Base-by-base conservation (phyloP, 2,888 invertebrate species). In the Parapristionchus giblindavisi region DNA sequence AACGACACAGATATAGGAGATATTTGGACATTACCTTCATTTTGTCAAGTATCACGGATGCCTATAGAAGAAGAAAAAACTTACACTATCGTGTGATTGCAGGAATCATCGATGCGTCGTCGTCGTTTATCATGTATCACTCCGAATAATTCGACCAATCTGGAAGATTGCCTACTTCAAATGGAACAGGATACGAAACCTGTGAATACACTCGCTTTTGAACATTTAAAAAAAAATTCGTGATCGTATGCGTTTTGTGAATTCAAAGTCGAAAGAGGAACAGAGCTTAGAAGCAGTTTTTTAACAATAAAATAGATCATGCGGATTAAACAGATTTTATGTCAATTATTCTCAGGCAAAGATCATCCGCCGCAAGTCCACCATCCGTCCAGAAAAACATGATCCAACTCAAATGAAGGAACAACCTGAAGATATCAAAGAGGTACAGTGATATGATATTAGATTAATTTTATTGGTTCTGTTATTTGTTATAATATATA, bases 111-210 rank as follows among this genome's bases (percentile, higher is more conserved):
- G 63, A 5, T 52, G 51, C 34, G n/a, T 54, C 56, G 34, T 27
- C 32, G 27, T 68, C 34, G 36, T 68, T 21, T 52, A 34, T 1
- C 51, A 68, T 11, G 34, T 52, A 34, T n/a, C 38, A 51, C 36
- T 68, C 63, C 3, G 68, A n/a, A 2, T 21, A 52, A 51, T 1
- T 51, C 68, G 4, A 6, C 5, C n/a, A 68, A 68, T 52, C 36
- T 68, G 8, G 68, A 68, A 17, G 68, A 68, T 24, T 68, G 52
- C 36, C 36, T 68, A 6, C 21, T 24, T n/a, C 34, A 34, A 8
- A 68, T 68, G 68, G 68, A 68, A 36, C 51, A 51, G 2, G 68
- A 68, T 27, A 32, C 51, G 27, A 68, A 52, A 3, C 68, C 68
- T n/a, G 36, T 27, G 5, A 68, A 51, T 29, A 52, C 36, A 29